Evolutionary conservation across 2,888 invertebrate species (phyloP).

Genomic region (Yponomeuta sedellus): DNA sequence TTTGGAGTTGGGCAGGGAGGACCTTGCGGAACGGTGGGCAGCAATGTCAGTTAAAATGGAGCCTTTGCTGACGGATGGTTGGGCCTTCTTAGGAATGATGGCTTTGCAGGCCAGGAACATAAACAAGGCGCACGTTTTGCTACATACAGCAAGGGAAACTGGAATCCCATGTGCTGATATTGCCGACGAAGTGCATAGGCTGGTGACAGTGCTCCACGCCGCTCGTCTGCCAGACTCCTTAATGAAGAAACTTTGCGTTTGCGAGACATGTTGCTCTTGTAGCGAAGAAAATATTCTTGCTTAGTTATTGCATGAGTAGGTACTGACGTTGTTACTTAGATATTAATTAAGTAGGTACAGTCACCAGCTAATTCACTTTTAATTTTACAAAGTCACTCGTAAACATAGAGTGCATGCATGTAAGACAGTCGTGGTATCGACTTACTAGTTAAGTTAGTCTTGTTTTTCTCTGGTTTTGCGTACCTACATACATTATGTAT

Average conservation of each 20-base stretch:
- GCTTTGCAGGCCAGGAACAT: conserved; percentile 47
- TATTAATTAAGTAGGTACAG: no score
- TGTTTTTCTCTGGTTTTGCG: no score
- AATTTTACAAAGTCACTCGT: no score
- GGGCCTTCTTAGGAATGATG: conserved; percentile 57
- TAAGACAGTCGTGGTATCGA: no score
- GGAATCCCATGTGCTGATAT: conserved; percentile 52
- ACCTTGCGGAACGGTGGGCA: conserved; percentile 56
- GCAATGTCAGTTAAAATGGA: conserved; percentile 55
- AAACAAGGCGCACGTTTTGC: conserved; percentile 48
- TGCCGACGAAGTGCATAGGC: conserved; percentile 40
- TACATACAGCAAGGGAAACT: conserved; percentile 56
- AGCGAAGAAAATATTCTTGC: conserved; percentile 7
- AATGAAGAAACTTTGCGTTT: conserved; percentile 51
- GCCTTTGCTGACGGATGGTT: conserved; percentile 57
- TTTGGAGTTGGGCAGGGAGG: conserved; percentile 38
- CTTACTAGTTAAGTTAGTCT: no score
- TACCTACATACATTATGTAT: no score
- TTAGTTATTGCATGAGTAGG: not conserved
- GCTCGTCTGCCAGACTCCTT: conserved; percentile 46
- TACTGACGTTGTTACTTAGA: no score
- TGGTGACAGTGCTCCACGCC: conserved; percentile 39
- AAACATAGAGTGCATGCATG: no score
- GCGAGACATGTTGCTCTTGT: conserved; percentile 37
- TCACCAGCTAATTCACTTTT: no score